Percentiles rank a stretch among this genome's conserved stretches.
phyloP scores from a whole-genome alignment of 2,888 invertebrate species.

The Plutella xylostella region DNA sequence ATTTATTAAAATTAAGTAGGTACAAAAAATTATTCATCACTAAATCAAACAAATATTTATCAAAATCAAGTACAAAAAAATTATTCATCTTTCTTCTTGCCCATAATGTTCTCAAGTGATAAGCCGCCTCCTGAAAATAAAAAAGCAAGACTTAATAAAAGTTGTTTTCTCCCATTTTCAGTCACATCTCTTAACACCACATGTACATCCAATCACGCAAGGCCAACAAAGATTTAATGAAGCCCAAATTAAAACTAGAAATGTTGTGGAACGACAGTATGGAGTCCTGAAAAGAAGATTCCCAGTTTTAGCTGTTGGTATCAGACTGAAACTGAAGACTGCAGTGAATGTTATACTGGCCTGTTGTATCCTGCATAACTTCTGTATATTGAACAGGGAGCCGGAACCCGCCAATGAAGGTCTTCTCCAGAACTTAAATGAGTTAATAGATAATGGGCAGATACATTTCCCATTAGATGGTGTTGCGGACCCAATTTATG shows the following conservation, averaged over 20 bases:
- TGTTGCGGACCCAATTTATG: neutral
- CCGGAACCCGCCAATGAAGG: constrained; percentile 13
- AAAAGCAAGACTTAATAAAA: neutral
- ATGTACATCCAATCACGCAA: constrained; percentile 14
- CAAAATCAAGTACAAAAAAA: neutral
- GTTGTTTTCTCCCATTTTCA: constrained; percentile 6
- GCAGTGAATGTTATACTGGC: constrained; percentile 16
- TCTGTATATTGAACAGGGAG: constrained; percentile 14
- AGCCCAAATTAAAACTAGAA: constrained; percentile 18
- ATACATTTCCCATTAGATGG: neutral
- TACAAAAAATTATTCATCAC: neutral
- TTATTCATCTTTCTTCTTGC: no score
- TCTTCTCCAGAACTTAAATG: constrained; percentile 12
- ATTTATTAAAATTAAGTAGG: neutral
- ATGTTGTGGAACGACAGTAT: constrained; percentile 21
- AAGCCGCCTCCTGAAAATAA: neutral
- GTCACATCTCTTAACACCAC: constrained; percentile 17
- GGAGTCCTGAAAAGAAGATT: constrained; percentile 25
- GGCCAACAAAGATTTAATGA: constrained; percentile 16
- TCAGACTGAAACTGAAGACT: constrained; percentile 19
- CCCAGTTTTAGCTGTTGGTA: constrained; percentile 24
- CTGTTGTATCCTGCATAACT: constrained; percentile 18
- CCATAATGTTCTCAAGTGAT: no score
- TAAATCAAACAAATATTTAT: neutral
- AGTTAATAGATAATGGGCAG: constrained; percentile 3